phyloP scores from a whole-genome alignment of 2,797 vertebrate species.

The Percopsis omiscomaycus region DNA sequence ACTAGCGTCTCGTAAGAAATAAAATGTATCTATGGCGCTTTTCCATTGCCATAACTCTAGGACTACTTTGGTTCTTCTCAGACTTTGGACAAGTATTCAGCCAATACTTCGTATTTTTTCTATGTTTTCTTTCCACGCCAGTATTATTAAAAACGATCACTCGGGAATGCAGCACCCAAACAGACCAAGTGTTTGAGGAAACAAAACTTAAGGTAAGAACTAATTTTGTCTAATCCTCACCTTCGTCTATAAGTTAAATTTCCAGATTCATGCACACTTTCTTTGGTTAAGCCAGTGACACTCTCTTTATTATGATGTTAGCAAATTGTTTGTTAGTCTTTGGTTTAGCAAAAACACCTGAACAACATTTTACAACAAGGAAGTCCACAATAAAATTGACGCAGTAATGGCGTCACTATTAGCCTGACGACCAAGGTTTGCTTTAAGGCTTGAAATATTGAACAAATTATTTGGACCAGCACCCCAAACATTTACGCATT shows the following conservation, averaged over 20 bases:
- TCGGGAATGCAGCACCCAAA: constrained; percentile 72
- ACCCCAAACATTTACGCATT: not conserved
- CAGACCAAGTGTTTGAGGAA: constrained; percentile 51
- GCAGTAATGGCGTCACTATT: not conserved
- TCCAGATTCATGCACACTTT: not conserved
- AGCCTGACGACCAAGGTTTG: constrained; percentile 14
- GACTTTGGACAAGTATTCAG: constrained; percentile 57
- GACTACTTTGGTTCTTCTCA: constrained; percentile 68
- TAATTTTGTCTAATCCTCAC: not conserved
- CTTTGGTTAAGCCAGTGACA: not conserved
- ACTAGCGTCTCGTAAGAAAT: constrained; percentile 1
- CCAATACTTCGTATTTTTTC: constrained; percentile 48
- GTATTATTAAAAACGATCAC: constrained; percentile 17
- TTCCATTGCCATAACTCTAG: constrained; percentile 54
- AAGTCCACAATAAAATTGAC: constrained; percentile 1
- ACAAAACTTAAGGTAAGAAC: constrained; percentile 47
- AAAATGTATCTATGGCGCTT: constrained; percentile 66
- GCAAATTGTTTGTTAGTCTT: not conserved
- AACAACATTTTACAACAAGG: not conserved
- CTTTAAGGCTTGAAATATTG: constrained; percentile 5
- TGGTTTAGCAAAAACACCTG: not conserved
- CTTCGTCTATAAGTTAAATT: not conserved
- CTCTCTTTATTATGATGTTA: not conserved
- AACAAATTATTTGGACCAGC: not conserved
- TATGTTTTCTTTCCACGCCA: constrained; percentile 50